Base-by-base conservation (phyloP, 2,113 vertebrate genomes). In the Delphinus delphis region DNA sequence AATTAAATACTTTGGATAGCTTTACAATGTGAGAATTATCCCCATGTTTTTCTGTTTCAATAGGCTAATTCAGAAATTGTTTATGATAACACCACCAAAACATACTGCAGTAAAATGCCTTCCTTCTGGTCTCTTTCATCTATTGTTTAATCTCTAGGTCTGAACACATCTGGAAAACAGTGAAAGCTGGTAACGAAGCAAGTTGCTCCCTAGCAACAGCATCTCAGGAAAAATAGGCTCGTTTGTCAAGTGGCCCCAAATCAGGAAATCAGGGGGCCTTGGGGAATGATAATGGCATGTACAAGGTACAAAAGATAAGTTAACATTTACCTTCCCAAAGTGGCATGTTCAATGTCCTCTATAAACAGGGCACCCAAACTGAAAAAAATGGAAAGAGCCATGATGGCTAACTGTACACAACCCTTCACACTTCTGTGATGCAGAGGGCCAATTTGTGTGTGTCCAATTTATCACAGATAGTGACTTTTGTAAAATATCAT, bases 171-270 rank as follows among this genome's bases (percentile, higher is more conserved):
- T 97, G 63, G 91, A 96, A 88, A 90, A 92, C 97, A 98, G 97
- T 70, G 97, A 95, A 97, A 98, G 97, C 96, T 97, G 96, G 97
- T 98, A 98, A 93, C 87, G 87, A 97, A 98, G 97, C 96, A 92
- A 97, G 97, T 90, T 1, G 96, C 98, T 98, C 97, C 98, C 98
- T 99, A 98, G 98, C 98, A 99, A 98, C 98, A 98, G 98, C 96
- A 96, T 21, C 94, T 98, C 97, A 88, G 74, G 97, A 96, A 98
- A 98, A 97, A 98, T 93, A 97, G 97, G 86, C 96, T 98, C 96
- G 95, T 98, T 98, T 98, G 97, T 98, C 98, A 98, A 98, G 97
- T 96, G 97, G 96, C 92, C 98, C 96, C 95, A 97, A 97, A 98
- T 96, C 96, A 97, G 90, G 70, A 97, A 96, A 68, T 90, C 96